Base-by-base conservation (phyloP, 2,888 invertebrate species). In the Plusia festucae region DNA sequence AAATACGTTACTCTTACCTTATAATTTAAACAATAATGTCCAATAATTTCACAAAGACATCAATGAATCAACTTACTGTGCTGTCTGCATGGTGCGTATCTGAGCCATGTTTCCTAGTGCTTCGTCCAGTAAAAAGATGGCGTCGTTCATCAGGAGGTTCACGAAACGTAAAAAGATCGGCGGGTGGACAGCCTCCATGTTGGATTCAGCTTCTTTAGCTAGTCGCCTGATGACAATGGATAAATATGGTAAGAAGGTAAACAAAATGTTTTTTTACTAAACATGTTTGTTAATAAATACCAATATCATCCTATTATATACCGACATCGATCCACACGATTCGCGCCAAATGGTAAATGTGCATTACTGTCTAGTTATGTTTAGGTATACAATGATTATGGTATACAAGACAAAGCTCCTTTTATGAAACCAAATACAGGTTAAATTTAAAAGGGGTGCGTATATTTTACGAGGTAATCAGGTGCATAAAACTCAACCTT, bases 131-230 rank as follows among this genome's bases (percentile, higher is more conserved):
- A 99, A 95, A 88, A 98, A 99, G 40, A 99, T 99, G 61, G 99
- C 99, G 94, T 99, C 99, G 88, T 99, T 99, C 90, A 99, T 99
- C 16, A 99, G 95, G 73, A 99, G 96, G 95, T 99, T 99, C 44
- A 99, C 97, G 88, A 99, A 99, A 55, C 99, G 96, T 53, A 99
- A 95, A 92, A 99, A 99, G 68, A 99, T 90, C 0, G 99, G 99
- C 6, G 99, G 98, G 72, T 97, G 97, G 1, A 98, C 97, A 0
- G 97, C 98, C 86, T 99, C 98, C 96, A 99, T 99, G 85, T 98
- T 98, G 11, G 94, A 90, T 88, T 98, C 98, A 0, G 99, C 99
- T 80, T 97, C 97, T 67, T 91, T 90, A 0, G 99, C 98, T 76
- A 99, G 92, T 27, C 93, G 90, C 73, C 98, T 97, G 86, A 8